Base-by-base conservation (phyloP, 2,797 vertebrate genomes). In the Miopithecus talapoin region DNA sequence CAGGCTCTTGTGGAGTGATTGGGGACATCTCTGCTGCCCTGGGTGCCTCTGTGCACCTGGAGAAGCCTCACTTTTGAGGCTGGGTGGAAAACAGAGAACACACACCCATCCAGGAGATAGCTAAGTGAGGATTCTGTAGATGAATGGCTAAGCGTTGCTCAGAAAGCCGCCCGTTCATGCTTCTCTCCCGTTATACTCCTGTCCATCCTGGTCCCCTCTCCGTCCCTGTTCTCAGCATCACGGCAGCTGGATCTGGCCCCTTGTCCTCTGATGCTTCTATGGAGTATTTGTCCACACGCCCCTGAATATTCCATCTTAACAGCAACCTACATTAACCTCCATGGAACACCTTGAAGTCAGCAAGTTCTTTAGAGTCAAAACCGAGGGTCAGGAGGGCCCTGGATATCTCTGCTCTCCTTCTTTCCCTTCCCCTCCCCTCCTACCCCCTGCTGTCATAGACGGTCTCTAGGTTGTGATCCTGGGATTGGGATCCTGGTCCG, bases 231-330 rank as follows among this genome's bases (percentile, higher is more conserved):
- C 70, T 26, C 39, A 11, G 24, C 53, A 11, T 46, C 85, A n/a
- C 0, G 0, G 1, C 19, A 16, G 36, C n/a, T 17, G 33, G 43
- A 24, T 16, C 14, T 0, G 7, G 12, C 4, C 17, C 55, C 1
- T 53, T 4, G 33, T 19, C 12, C 59, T 30, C 13, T 2, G 5
- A 13, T 3, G 14, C 33, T 76, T 41, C 89, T 78, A 10, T 5
- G 0, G 16, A 17, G 16, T 7, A 4, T 4, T 17, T 61, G 19
- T 22, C 16, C 24, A 19, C 0, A 1, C 0, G 9, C 8, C 10
- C 21, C 85, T 8, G 5, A 36, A 30, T 72, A 61, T 30, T 26
- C 28, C 28, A 21, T 22, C 11, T 41, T 48, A 5, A 1, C 0
- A 0, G 87, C 33, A 13, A 46, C 28, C 64, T 19, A 39, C 19